Evolutionary conservation across 2,797 vertebrate species (phyloP).

Genomic region (Cossypha dichroa): DNA sequence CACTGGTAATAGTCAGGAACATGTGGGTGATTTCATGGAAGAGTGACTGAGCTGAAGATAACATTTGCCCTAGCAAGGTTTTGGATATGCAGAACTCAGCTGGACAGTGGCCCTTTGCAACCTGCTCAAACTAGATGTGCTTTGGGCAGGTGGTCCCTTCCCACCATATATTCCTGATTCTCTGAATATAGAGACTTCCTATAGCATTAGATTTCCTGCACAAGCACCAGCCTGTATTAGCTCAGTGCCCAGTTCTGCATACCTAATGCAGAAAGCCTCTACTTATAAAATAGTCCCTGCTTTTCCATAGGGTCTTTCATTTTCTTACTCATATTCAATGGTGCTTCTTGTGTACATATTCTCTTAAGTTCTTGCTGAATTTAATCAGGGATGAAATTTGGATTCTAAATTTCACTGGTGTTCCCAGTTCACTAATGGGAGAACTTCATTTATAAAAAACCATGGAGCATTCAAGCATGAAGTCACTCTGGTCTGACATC

Average conservation of each 20-base stretch:
- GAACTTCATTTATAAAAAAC: not conserved
- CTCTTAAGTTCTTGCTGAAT: not conserved
- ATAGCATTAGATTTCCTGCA: not conserved
- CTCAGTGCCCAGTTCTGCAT: not conserved
- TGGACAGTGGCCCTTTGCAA: not conserved
- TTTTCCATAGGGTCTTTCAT: not conserved
- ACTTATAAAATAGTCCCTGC: not conserved
- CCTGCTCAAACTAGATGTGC: not conserved
- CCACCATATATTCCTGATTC: not conserved
- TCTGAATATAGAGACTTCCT: not conserved
- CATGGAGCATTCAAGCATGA: not conserved
- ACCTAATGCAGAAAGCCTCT: not conserved
- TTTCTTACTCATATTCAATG: not conserved
- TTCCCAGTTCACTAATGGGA: not conserved
- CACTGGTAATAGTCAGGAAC: not conserved
- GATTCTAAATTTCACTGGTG: not conserved
- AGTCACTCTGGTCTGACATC: not conserved
- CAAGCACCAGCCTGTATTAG: not conserved
- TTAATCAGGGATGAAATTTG: not conserved
- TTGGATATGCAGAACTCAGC: not conserved
- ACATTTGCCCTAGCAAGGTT: not conserved
- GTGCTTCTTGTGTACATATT: not conserved
- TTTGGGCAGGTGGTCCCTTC: not conserved
- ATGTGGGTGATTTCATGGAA: not conserved
- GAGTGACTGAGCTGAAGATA: not conserved